Evolutionary conservation across 2,797 vertebrate species (phyloP).

Genomic region (Gadopsis bispinosus): DNA sequence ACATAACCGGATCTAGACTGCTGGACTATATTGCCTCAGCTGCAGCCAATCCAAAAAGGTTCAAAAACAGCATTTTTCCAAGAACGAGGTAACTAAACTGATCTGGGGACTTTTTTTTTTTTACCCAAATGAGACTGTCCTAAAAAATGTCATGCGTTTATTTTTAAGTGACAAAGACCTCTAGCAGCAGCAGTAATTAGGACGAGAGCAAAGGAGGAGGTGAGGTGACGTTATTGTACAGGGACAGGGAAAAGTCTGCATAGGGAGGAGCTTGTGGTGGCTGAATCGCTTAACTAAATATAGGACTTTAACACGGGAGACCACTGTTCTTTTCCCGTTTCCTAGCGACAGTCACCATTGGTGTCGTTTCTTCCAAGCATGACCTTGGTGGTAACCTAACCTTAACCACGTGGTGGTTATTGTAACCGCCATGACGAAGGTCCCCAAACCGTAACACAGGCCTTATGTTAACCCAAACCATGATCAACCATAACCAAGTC

Average conservation of each 20-base stretch:
- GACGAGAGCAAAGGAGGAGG: background rate
- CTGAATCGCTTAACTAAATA: background rate
- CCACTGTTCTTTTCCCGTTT: background rate
- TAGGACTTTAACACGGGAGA: background rate
- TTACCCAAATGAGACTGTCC: background rate
- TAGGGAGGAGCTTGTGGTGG: too few relatives aligned
- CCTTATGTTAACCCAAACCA: background rate
- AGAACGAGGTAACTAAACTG: background rate
- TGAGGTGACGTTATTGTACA: too few relatives aligned
- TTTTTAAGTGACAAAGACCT: background rate
- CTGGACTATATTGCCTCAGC: constrained; percentile 29
- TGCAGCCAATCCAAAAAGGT: constrained; percentile 23
- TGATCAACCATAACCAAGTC: too few relatives aligned
- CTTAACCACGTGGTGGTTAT: background rate
- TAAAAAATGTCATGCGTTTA: background rate
- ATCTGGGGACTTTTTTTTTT: background rate
- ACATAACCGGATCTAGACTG: constrained; percentile 40
- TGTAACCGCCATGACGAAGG: background rate
- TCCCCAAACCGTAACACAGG: too few relatives aligned
- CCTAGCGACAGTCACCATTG: background rate
- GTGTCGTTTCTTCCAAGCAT: background rate
- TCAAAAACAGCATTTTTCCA: background rate
- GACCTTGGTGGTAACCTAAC: background rate
- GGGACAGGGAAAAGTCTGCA: too few relatives aligned
- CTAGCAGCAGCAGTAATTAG: background rate